Evolutionary conservation across 2,797 vertebrate species (phyloP).

Genomic region (Mormyrus proboscirostris): DNA sequence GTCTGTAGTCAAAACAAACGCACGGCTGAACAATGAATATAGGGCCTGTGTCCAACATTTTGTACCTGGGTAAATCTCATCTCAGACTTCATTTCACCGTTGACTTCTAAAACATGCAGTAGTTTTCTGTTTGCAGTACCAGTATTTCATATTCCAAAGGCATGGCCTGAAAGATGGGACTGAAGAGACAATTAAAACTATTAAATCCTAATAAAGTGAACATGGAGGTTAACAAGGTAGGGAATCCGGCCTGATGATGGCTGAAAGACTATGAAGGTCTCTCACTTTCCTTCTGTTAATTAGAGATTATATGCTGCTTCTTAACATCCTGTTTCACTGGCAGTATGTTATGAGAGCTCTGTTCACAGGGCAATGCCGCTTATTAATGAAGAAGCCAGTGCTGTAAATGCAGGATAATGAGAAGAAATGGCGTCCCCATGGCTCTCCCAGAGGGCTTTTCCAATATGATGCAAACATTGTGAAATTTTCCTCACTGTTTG

Average conservation of each 20-base stretch:
- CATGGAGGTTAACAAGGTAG: neutral
- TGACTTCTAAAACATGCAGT: neutral
- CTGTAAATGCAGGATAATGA: slow-evolving; percentile 4
- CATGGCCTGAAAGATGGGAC: neutral
- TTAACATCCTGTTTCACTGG: neutral
- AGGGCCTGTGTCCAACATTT: neutral
- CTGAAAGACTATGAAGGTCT: neutral
- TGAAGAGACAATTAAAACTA: neutral
- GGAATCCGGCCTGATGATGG: neutral
- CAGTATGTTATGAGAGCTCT: neutral
- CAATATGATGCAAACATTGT: slow-evolving; percentile 6
- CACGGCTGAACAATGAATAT: neutral
- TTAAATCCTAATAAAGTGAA: neutral
- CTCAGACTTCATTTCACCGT: neutral
- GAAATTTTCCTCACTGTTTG: slow-evolving; percentile 5
- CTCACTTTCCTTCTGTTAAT: neutral
- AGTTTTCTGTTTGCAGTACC: neutral
- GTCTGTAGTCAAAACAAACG: neutral
- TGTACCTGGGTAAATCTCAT: neutral
- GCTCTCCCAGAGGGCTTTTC: neutral
- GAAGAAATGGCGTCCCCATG: neutral
- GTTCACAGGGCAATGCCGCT: neutral
- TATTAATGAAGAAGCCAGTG: neutral
- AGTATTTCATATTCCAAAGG: neutral
- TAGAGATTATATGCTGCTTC: slow-evolving; percentile 3